Percentiles rank a stretch among this genome's conserved stretches.
These are phyloP conservation scores for Eulemur albifrons DNA, from an alignment of 2,797 vertebrate species.

Conservation along the genomic window DNA sequence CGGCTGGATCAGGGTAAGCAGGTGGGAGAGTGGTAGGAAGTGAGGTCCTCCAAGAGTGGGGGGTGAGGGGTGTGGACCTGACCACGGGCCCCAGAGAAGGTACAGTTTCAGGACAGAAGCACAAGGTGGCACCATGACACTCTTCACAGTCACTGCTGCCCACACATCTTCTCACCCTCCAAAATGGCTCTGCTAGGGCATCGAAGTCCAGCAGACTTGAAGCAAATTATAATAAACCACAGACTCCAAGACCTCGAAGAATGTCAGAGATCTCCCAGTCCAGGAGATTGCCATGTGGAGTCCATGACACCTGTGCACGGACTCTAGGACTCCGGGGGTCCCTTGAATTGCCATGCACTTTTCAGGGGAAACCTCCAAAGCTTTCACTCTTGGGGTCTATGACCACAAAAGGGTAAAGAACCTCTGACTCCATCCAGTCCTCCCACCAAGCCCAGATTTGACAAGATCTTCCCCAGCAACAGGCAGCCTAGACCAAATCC, in stretches of 20 bases:
- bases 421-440: background rate
- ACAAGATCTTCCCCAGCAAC: background rate
- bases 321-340: background rate
- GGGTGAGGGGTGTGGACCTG: background rate
- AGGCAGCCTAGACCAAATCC: background rate
- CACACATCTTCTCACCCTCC: background rate
- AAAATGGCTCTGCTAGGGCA: background rate
- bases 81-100: background rate
- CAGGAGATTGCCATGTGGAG: background rate
- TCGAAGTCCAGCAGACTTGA: background rate
- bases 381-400: background rate
- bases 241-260: background rate
- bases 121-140: slow-evolving; percentile 29
- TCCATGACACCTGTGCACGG: background rate
- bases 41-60: background rate
- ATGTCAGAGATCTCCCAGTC: background rate
- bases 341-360: background rate
- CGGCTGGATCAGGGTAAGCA: background rate
- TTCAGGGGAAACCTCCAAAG: background rate
- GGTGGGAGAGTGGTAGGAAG: background rate
- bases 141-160: background rate
- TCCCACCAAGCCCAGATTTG: background rate
- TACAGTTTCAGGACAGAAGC: slow-evolving; percentile 29
- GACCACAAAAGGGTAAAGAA: background rate
- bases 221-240: background rate